Evolutionary conservation across 2,113 vertebrate species (phyloP), one percentile per base, ranked within the genome.

Genomic region (Microtus richardsoni): DNA sequence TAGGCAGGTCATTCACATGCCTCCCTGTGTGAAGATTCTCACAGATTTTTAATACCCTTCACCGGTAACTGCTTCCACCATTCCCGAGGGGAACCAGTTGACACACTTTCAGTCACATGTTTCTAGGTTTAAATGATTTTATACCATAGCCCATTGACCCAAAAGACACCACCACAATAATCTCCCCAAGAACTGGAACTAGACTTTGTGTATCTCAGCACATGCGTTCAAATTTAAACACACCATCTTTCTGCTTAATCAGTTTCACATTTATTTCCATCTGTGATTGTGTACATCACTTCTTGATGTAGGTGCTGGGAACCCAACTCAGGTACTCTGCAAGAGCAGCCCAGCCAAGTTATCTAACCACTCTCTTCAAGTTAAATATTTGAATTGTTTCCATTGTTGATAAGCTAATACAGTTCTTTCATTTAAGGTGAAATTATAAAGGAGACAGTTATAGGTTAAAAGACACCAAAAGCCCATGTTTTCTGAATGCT

Each of bases 321-420:
- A 52, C 30, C 1, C 49, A 36, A 58, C 8, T 54, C 47, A 54
- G 47, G 49, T n/a, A 11, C 30, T 80, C 21, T 24, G 2, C 19
- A 58, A 58, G 78, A 80, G 5, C 78, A 80, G 19, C 54, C 33
- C 33, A 80, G 10, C 33, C 19, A 11, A 58, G 49, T 58, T 75
- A 92, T 71, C 93, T 70, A 86, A 8, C 14, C 24, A 78, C 28
- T 41, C 66, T 85, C 60, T 90, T 93, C 79, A 60, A 54, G 17
- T 60, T 33, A 22, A 62, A 80, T 88, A 91, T 78, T 89, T 86
- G 93, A 95, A 64, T 60, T 75, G 16, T 49, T 93, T 93, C 66
- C 8, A 87, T 44, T 75, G 44, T 74, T 64, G 73, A 68, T 21
- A 93, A 86, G 0, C 22, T 95, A 52, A 80, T 58, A 66, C 71